Evolutionary conservation across 2,888 invertebrate genomes (phyloP).

Genomic region (Drosophila pegasa): DNA sequence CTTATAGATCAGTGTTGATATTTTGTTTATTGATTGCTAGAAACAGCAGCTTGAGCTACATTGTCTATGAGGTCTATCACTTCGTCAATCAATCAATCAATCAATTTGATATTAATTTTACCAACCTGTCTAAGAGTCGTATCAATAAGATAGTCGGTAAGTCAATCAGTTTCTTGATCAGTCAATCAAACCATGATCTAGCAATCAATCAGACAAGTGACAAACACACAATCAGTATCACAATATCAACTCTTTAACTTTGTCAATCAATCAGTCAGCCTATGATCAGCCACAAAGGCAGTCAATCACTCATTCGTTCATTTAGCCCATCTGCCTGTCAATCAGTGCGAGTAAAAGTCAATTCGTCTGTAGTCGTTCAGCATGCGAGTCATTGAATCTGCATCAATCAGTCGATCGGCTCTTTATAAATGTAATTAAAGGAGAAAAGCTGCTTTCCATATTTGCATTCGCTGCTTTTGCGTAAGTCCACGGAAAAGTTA

Average conservation of each 20-base stretch:
- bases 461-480: background rate
- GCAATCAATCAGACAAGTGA: background rate
- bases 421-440: background rate
- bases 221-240: background rate
- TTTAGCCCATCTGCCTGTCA: background rate
- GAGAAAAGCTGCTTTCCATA: background rate
- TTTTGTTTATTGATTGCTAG: too few species aligned
- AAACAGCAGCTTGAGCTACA: too few species aligned
- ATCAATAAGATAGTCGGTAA: too few species aligned
- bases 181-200: too few species aligned
- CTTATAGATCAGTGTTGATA: too few species aligned
- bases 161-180: too few species aligned
- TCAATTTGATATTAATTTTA: too few species aligned
- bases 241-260: background rate
- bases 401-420: background rate
- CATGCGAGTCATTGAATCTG: background rate
- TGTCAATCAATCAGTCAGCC: background rate
- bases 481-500: background rate
- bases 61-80: too few species aligned
- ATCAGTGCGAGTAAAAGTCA: background rate
- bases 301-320: background rate
- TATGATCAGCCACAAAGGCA: background rate
- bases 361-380: background rate
- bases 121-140: too few species aligned
- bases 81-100: too few species aligned